Conservation (phyloP, 2,113 vertebrate species). For the Callorhinus ursinus region DNA sequence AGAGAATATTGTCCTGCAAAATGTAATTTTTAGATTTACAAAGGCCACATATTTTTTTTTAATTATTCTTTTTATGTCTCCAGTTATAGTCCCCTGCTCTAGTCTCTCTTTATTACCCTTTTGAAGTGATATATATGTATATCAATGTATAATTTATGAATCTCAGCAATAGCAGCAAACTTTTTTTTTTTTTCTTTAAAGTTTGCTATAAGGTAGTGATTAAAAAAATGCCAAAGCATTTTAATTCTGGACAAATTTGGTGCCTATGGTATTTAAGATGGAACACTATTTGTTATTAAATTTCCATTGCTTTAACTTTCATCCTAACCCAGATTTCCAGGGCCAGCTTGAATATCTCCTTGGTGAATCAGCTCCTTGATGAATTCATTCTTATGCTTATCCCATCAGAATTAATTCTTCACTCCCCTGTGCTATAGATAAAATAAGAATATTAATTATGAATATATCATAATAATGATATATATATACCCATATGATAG, state of each 20-base stretch:
- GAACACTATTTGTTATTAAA: not conserved
- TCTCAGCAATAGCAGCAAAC: not conserved
- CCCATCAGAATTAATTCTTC: not conserved
- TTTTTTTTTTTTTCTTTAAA: not conserved
- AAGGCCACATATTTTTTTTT: not conserved
- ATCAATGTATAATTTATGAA: not conserved
- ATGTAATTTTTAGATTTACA: not conserved
- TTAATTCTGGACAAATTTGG: not conserved
- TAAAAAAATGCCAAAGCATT: not conserved
- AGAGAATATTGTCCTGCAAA: not conserved
- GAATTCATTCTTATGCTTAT: not conserved
- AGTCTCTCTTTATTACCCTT: not conserved
- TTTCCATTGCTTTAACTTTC: not conserved
- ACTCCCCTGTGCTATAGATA: not conserved
- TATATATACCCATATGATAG: not conserved
- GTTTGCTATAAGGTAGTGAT: not conserved
- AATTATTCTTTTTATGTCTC: not conserved
- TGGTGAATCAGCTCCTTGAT: not conserved
- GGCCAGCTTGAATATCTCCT: not conserved
- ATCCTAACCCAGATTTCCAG: not conserved
- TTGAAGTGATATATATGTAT: not conserved
- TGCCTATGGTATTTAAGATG: not conserved
- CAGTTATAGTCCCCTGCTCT: not conserved
- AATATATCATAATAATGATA: not conserved
- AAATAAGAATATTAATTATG: not conserved